A percentile compares a stretch with the other conserved stretches of the same genome.
phyloP scores from a whole-genome alignment of 2,113 vertebrate species.

The Cervus canadensis region DNA sequence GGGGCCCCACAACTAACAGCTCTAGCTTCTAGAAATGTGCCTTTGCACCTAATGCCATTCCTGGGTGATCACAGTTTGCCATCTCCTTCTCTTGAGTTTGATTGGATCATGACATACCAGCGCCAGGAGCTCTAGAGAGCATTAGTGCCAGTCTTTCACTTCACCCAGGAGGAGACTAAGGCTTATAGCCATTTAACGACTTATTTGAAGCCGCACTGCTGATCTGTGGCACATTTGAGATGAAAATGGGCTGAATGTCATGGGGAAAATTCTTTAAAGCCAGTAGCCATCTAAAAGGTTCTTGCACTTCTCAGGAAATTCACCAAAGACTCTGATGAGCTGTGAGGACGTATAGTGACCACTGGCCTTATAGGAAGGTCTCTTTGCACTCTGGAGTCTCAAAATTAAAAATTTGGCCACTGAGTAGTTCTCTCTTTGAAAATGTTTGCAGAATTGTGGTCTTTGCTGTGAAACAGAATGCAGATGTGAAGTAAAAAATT shows the following conservation, averaged over 20 bases:
- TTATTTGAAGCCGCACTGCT: background rate
- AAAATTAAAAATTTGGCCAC: background rate
- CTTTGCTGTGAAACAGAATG: background rate
- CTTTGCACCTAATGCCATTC: background rate
- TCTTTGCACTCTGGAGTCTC: background rate
- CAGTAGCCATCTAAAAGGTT: background rate
- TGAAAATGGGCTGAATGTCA: background rate
- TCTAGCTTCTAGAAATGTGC: background rate
- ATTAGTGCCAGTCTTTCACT: background rate
- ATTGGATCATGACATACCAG: background rate
- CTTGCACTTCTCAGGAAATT: constrained; percentile 23
- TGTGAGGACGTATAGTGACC: background rate
- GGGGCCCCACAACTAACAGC: background rate
- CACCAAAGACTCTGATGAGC: background rate
- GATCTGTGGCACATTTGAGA: background rate
- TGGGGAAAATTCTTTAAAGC: background rate
- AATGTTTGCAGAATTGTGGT: background rate
- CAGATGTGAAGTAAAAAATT: background rate
- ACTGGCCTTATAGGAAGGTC: background rate
- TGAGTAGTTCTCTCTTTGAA: constrained; percentile 1
- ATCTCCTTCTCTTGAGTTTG: background rate
- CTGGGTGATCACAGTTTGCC: background rate
- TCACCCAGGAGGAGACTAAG: background rate
- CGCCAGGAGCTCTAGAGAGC: background rate
- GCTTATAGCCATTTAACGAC: background rate